Base-by-base conservation (phyloP, 2,797 vertebrate species). In the Odontamblyopus rebecca region DNA sequence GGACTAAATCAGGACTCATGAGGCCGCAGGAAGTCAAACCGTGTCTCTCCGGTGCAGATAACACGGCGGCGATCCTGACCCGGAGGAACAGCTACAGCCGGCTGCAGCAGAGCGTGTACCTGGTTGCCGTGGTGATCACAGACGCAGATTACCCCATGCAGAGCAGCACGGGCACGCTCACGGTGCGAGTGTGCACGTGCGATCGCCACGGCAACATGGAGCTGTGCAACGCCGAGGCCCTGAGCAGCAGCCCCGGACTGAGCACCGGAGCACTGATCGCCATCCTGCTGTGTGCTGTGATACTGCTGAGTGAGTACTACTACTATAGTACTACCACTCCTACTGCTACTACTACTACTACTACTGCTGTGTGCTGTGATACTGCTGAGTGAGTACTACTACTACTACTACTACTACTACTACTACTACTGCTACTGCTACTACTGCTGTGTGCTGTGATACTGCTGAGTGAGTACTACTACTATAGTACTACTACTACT, bases 161-260 rank as follows among this genome's bases (percentile, higher is more conserved):
- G 90, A 99, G 95, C 91, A 98, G 96, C 90, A 99, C 97, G 0
- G 95, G 95, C 80, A 98, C 96, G 0, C 95, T 99, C 79, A 96
- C 95, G 1, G 95, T 99, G 86, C 92, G 94, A 51, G 97, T 99
- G 66, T 98, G 97, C 76, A 95, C 95, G 70, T 98, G 97, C 64
- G 95, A 97, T 92, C 93, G 89, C 3, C 88, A 96, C 1, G 97
- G 96, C 74, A 96, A 96, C 85, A 95, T 96, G 94, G 93, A 96
- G 76, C 91, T 95, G 78, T 99, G 97, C 73, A 96, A 94, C 0
- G 90, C 94, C 0, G 96, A 97, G 90, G 95, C 96, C 6, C 93
- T 95, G 83, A 93, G 94, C 85, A 96, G 96, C 80, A 91, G 96
- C 0, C 94, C 97, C 0, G 97, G 97, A 18, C 94, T 99, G 82